Percentiles rank a stretch among this genome's conserved stretches.
phyloP scores from a whole-genome alignment of 2,888 invertebrate species.

The Tenodera sinensis region DNA sequence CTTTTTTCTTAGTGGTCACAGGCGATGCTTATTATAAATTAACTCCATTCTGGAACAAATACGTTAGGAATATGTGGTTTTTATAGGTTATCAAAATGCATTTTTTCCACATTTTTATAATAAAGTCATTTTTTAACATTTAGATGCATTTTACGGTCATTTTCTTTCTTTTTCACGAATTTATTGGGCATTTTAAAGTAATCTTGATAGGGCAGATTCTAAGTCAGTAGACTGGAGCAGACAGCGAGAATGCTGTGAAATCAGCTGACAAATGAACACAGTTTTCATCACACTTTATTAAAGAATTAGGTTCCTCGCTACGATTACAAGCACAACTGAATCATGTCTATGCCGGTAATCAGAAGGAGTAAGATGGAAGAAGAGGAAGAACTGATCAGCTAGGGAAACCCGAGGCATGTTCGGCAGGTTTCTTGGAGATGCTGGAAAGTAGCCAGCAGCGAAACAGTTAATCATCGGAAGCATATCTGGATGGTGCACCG shows the following conservation, averaged over 20 bases:
- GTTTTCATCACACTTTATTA: not conserved
- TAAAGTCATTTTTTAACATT: too few species aligned
- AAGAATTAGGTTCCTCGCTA: not conserved
- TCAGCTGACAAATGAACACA: not conserved
- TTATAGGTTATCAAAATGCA: too few species aligned
- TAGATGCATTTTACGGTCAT: too few species aligned
- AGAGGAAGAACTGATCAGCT: not conserved
- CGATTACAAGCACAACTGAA: not conserved
- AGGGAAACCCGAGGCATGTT: slow-evolving; percentile 64
- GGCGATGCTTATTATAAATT: too few species aligned
- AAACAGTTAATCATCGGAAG: slow-evolving; percentile 86
- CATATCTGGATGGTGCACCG: slow-evolving; percentile 88
- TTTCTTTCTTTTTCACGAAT: too few species aligned
- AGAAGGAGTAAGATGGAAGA: not conserved
- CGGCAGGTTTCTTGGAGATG: slow-evolving; percentile 72
- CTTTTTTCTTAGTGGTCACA: too few species aligned
- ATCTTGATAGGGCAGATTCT: too few species aligned
- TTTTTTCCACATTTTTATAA: too few species aligned
- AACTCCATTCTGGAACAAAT: too few species aligned
- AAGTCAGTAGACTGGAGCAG: not conserved
- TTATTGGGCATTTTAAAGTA: too few species aligned
- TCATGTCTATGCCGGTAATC: not conserved
- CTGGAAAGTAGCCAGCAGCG: slow-evolving; percentile 79
- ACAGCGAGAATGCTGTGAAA: not conserved
- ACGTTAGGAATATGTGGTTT: too few species aligned